Base-by-base conservation (phyloP, 2,113 vertebrate species). In the Megaleporinus macrocephalus region DNA sequence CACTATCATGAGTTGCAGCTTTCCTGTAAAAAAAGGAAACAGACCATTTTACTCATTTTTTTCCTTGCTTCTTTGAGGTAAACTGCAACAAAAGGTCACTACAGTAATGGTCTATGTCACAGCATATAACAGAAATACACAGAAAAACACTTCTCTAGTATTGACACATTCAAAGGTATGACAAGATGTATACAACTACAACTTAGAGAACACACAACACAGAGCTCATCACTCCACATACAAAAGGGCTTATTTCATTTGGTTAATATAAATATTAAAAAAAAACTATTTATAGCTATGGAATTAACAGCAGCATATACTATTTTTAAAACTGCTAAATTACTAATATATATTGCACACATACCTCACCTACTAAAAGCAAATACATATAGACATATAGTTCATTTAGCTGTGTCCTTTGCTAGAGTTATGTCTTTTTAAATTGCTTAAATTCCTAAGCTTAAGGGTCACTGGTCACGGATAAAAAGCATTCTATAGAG, bases 1-100 rank as follows among this genome's bases (percentile, higher is more conserved):
- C 96, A 79, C 92, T 94, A 93, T 96, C 95, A 71, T 97, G 96
- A 57, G 94, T 93, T 18, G 95, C 93, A 41, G 95, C 93, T 89
- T 96, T 99, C 92, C 98, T 99, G 91, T 51, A 76, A 41, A 76
- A 77, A 27, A 36, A 57, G n/a, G 29, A 73, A 80, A 57, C n/a
- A 61, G 57, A 74, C 29, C 47, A 4, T 22, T 13, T 61, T 18
- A 1, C 24, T 65, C 7, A n/a, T 30, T 14, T 44, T 12, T 5
- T 1, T 55, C 15, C 11, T 36, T 14, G 55, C 41, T 4, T 33
- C 49, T 18, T 30, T 20, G 20, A 18, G 20, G 53, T 57, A 26
- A 24, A 61, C 20, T 11, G 12, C 57, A 61, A 24, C n/a, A 24
- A 61, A 61, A 11, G 22, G 22, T 26, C 13, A 12, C 22, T 61